phyloP scores from a whole-genome alignment of 2,888 invertebrate species.

The Drosophila multiciliata region DNA sequence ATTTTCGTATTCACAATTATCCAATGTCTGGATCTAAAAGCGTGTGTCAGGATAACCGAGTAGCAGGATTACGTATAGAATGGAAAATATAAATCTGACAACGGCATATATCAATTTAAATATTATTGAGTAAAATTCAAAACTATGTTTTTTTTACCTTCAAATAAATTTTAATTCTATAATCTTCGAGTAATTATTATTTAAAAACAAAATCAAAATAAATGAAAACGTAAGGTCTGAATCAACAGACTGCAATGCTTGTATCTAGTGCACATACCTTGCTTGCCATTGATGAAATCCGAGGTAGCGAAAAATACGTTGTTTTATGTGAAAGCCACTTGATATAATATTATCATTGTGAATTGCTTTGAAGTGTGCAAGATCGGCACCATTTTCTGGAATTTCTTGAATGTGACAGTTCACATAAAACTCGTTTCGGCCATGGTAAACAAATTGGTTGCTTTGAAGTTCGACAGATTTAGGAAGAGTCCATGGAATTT shows the following conservation, averaged over 20 bases:
- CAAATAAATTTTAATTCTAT: neutral
- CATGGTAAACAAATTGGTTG: slow-evolving; percentile 88
- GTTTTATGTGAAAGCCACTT: slow-evolving; percentile 84
- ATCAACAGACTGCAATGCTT: neutral
- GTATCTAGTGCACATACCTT: slow-evolving; percentile 62
- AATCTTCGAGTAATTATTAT: neutral
- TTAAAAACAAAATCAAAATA: neutral
- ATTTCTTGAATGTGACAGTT: slow-evolving; percentile 92
- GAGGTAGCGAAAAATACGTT: slow-evolving; percentile 82
- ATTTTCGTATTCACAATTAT: neutral
- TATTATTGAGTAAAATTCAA: neutral
- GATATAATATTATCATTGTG: slow-evolving; percentile 88
- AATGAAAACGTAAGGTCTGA: neutral
- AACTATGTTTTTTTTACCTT: neutral
- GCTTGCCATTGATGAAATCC: slow-evolving; percentile 87
- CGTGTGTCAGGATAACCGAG: neutral
- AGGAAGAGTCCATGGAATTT: slow-evolving; percentile 89
- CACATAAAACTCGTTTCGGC: slow-evolving; percentile 91
- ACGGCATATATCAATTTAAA: neutral
- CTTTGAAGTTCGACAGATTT: slow-evolving; percentile 86
- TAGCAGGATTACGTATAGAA: neutral
- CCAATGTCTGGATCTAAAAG: neutral
- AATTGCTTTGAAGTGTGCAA: slow-evolving; percentile 91
- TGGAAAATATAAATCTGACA: neutral
- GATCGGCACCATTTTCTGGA: slow-evolving; percentile 95